These are phyloP conservation scores for Pelecanus crispus DNA, from an alignment of 2,113 vertebrate species.

Conservation along the genomic window DNA sequence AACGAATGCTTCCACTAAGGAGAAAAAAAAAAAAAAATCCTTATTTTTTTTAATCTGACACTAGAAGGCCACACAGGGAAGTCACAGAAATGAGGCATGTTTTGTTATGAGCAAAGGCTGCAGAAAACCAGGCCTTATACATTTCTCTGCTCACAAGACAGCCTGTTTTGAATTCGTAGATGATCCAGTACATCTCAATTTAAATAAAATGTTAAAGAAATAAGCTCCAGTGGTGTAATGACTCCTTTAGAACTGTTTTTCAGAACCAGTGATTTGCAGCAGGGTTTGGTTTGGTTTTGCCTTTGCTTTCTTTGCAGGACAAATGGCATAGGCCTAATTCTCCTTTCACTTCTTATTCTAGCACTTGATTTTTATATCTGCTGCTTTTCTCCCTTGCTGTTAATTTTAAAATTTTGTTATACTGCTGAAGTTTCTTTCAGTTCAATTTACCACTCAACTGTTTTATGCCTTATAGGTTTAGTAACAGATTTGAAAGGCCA, in stretches of 20 bases:
- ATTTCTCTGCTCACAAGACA: neutral
- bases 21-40: too few relatives aligned
- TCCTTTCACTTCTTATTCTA: neutral
- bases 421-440: neutral
- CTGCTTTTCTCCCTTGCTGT: neutral
- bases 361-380: neutral
- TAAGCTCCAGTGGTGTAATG: neutral
- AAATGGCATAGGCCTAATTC: neutral
- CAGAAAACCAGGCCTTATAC: neutral
- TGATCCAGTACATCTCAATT: neutral
- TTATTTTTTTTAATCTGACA: neutral
- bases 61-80: neutral
- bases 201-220: neutral
- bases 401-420: neutral
- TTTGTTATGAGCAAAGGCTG: neutral
- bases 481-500: constrained; percentile 97
- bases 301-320: neutral
- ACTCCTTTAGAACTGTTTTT: neutral
- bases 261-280: neutral
- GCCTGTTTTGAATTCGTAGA: neutral
- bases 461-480: constrained; percentile 77
- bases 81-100: neutral
- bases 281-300: neutral
- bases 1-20: neutral
- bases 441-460: neutral